Evolutionary conservation across 2,797 vertebrate species (phyloP), one percentile per base, ranked within the genome.

Genomic region (Cebuella pygmaea): DNA sequence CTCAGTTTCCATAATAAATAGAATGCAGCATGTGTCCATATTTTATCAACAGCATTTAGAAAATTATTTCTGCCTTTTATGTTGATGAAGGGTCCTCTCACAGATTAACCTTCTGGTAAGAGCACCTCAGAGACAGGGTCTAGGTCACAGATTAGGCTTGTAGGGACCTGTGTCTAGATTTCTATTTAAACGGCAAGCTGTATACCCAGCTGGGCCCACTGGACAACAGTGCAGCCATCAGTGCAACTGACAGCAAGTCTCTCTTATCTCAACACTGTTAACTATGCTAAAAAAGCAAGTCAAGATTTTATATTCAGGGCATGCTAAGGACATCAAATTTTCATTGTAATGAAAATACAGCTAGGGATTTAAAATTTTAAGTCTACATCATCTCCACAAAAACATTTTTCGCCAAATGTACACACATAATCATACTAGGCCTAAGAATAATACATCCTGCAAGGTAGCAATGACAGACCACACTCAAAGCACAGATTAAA

Each of bases 61-160:
- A 94, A 81, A 79, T 78, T 19, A 48, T 64, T 76, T 82, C 57
- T 91, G 93, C 88, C 95, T 97, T 93, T 94, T 80, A 94, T 7
- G 52, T 44, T 57, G 94, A 95, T 82, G 44, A 88, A 72, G 57
- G 46, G 48, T 57, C 46, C 83, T 94, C 76, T 46, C 78, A 83
- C 20, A 94, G 90, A 74, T 88, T 48, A 76, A 85, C 67, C 20
- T 78, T 52, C 82, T 59, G n/a, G 4, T 72, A 87, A 82, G 30
- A 92, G 81, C 36, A 12, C 10, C 84, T 64, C 67, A 52, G 57
- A 76, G 85, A 88, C 70, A 85, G 30, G 72, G 92, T 26, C 72
- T 27, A 75, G 83, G 92, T 93, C 93, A 92, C 33, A 74, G 39
- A 22, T 26, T 12, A 70, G 55, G 78, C 81, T 57, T 90, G 48